Conservation (phyloP, 1,140 invertebrate genomes). For the Odontomachus brunneus region DNA sequence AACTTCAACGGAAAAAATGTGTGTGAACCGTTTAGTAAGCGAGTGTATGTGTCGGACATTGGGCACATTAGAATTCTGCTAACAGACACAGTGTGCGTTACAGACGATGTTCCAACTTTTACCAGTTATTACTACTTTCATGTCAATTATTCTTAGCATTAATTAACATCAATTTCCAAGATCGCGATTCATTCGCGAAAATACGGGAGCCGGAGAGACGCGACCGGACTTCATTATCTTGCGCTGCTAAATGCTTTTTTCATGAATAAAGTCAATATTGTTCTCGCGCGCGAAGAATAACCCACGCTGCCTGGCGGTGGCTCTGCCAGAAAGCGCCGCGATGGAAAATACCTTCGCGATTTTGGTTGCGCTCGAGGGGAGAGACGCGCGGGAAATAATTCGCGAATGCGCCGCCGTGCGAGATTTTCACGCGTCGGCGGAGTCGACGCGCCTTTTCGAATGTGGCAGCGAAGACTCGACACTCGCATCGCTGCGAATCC, state of each 20-base stretch:
- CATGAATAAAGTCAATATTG: constrained; percentile 38
- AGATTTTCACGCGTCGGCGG: neutral
- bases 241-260: constrained; percentile 20
- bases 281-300: constrained; percentile 10
- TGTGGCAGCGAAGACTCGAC: neutral
- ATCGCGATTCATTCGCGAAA: constrained; percentile 1
- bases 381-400: constrained; percentile 34
- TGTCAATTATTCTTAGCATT: neutral
- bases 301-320: neutral
- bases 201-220: neutral
- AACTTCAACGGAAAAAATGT: too few species aligned
- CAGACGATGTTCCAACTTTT: neutral
- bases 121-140: neutral
- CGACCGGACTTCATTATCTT: constrained; percentile 16
- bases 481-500: neutral
- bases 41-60: neutral
- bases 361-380: constrained; percentile 12
- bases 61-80: neutral
- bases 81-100: neutral
- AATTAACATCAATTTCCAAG: constrained; percentile 17
- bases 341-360: constrained; percentile 20
- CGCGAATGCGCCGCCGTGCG: neutral
- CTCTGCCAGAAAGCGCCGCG: constrained; percentile 4
- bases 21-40: too few species aligned
- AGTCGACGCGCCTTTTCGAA: constrained; percentile 18